Base-by-base conservation (phyloP, 2,797 vertebrate species). In the Bradypus variegatus region DNA sequence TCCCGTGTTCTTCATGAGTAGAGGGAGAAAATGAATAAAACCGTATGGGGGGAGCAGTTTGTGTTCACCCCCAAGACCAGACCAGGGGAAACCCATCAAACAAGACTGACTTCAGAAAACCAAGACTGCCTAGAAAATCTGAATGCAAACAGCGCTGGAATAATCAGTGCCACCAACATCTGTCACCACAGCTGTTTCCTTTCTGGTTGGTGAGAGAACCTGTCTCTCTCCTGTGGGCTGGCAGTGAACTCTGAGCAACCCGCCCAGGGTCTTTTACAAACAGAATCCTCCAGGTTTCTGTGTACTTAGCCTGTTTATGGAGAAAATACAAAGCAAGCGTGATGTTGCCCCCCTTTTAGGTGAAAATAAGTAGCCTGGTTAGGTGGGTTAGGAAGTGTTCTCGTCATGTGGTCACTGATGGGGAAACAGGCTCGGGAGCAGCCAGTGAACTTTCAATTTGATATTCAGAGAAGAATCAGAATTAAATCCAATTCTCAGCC, bases 181-280 rank as follows among this genome's bases (percentile, higher is more conserved):
- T 96, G 95, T 96, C 94, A 92, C 90, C 94, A 93, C 93, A 96
- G 95, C 91, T 96, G 96, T 95, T 96, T 96, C 90, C 73, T 96
- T 93, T 95, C 95, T 93, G 92, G 88, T 95, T 95, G 86, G 91
- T 62, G 80, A 93, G 84, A 91, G 92, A 92, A 88, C 76, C 84
- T 86, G 88, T 83, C 85, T 93, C 89, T 91, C 86, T 93, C 93
- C 73, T 8, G 12, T 67, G 79, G 86, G 80, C 72, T 92, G 73
- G 38, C 92, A 90, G 29, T 92, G 90, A 94, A 93, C 92, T 91
- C 62, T 19, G 53, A 93, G 92, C 55, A 72, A 41, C 0, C 0
- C 60, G 67, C 48, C 60, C 29, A 45, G 45, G 38, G 55, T 91
- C 62, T 93, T 90, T 94, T 83, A 72, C 36, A 94, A 85, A 93